Conservation (phyloP, 2,113 vertebrate genomes). For the Lasiurus cinereus region DNA sequence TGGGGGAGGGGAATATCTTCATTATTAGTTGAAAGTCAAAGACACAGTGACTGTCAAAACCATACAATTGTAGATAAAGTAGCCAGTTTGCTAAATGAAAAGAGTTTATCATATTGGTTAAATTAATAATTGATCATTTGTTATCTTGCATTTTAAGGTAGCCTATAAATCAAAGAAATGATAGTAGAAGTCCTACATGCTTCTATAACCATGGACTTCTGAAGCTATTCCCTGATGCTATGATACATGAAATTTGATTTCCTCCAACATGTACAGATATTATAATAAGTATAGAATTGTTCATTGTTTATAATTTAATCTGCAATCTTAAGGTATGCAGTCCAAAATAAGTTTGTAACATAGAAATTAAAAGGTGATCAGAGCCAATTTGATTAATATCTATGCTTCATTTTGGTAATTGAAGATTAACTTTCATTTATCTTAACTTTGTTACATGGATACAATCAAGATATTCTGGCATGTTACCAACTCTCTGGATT, state of each 20-base stretch:
- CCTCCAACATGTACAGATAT: background rate
- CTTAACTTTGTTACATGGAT: slow-evolving; percentile 36
- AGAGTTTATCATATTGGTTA: slow-evolving; percentile 2
- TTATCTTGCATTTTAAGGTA: slow-evolving; percentile 10
- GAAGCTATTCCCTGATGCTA: background rate
- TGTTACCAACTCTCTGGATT: slow-evolving; percentile 34
- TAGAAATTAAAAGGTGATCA: slow-evolving; percentile 45
- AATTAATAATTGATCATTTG: background rate
- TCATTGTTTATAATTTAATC: slow-evolving; percentile 21
- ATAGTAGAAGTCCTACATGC: background rate
- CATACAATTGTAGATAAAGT: background rate
- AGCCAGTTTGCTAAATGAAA: slow-evolving; percentile 6
- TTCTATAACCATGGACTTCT: slow-evolving; percentile 23
- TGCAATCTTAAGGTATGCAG: background rate
- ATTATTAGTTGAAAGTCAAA: slow-evolving; percentile 60
- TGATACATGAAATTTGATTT: slow-evolving; percentile 49
- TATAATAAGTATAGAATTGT: background rate
- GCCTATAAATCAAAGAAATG: slow-evolving; percentile 30
- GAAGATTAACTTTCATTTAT: slow-evolving; percentile 57
- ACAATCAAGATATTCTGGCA: background rate
- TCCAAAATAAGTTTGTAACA: background rate
- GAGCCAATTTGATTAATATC: slow-evolving; percentile 54
- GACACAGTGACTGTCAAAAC: background rate
- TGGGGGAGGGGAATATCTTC: background rate
- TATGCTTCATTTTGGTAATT: slow-evolving; percentile 45